Evolutionary conservation across 2,888 invertebrate genomes (phyloP).

Genomic region (Dolomedes plantarius): DNA sequence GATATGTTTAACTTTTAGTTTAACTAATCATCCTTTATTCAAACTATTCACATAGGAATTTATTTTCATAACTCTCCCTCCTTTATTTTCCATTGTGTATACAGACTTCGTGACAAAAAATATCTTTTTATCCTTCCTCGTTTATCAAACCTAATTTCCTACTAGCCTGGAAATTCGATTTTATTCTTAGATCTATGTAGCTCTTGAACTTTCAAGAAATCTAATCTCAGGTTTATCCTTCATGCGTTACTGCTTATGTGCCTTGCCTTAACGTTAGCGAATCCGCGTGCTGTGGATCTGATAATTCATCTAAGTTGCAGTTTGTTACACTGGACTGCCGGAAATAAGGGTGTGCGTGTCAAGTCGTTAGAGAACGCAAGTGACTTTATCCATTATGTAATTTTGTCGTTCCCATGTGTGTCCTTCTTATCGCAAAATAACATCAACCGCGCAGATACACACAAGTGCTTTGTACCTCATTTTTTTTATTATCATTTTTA

Average conservation of each 20-base stretch:
- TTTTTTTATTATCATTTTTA: conserved; percentile 16
- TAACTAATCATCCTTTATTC: too few relatives aligned
- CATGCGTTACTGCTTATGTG: not conserved
- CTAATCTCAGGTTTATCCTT: not conserved
- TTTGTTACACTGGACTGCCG: not conserved
- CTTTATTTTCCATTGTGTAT: too few relatives aligned
- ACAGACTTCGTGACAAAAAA: too few relatives aligned
- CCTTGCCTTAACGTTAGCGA: not conserved
- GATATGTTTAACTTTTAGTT: too few relatives aligned
- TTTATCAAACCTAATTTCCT: too few relatives aligned
- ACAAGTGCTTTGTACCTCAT: not conserved
- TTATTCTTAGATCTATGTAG: too few relatives aligned
- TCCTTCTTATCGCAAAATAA: conserved; percentile 25
- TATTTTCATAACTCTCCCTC: too few relatives aligned
- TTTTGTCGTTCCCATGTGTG: not conserved
- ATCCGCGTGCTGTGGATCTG: not conserved
- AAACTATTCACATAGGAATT: too few relatives aligned
- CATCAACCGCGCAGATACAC: conserved; percentile 11
- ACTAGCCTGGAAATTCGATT: too few relatives aligned
- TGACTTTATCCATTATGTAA: conserved; percentile 40
- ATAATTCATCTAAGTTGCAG: not conserved
- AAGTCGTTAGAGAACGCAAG: conserved; percentile 10
- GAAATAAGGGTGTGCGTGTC: not conserved
- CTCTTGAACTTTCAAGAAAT: not conserved
- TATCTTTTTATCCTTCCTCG: too few relatives aligned